Percentiles rank a stretch among this genome's conserved stretches.
These are phyloP conservation scores for Anniella stebbinsi DNA, from an alignment of 2,797 vertebrate species.

Conservation along the genomic window DNA sequence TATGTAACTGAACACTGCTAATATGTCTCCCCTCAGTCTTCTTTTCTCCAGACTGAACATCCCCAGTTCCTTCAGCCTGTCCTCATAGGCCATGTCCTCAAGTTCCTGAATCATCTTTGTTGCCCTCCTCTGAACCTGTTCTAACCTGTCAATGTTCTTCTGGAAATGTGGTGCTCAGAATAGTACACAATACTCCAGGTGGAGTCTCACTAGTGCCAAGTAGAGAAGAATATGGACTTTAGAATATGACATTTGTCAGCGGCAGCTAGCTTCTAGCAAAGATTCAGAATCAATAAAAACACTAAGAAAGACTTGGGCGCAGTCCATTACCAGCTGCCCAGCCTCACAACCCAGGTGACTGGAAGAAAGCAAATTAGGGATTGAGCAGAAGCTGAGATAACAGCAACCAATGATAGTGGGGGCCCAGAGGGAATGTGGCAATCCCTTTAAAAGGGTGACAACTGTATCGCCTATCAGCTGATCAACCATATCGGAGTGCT, in stretches of 20 bases:
- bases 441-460: background rate
- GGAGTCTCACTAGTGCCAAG: too few species aligned
- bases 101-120: too few species aligned
- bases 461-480: background rate
- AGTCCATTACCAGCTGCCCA: background rate
- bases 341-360: background rate
- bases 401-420: background rate
- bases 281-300: background rate
- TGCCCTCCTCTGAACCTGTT: too few species aligned
- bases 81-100: too few species aligned
- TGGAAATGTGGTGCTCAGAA: too few species aligned
- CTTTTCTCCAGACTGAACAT: too few species aligned
- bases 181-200: too few species aligned
- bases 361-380: background rate
- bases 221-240: too few species aligned
- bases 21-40: too few species aligned
- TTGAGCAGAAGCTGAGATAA: background rate
- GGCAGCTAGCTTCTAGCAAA: background rate
- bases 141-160: too few species aligned
- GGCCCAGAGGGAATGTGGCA: background rate
- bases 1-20: too few species aligned
- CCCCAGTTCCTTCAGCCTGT: too few species aligned
- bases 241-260: background rate
- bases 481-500: background rate
- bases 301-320: background rate